Conservation (phyloP, 2,113 vertebrate species). For the Ailurus styani region DNA sequence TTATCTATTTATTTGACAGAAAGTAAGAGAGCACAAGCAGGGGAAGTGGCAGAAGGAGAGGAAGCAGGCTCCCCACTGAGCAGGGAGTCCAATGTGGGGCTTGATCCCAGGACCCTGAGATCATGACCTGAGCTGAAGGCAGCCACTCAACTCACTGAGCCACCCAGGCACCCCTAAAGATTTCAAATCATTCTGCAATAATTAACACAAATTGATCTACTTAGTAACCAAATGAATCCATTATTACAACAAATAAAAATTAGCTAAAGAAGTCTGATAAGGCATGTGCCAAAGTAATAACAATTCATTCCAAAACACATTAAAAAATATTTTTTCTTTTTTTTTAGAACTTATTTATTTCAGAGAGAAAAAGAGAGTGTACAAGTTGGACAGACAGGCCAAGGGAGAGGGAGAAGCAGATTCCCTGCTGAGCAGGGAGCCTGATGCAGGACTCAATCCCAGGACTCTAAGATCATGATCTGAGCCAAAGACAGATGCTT, state of each 20-base stretch:
- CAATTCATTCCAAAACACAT: not conserved
- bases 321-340: not conserved
- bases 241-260: slow-evolving; percentile 1
- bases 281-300: not conserved
- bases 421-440: not conserved
- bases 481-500: not conserved
- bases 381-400: not conserved
- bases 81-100: too few relatives aligned
- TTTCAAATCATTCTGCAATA: not conserved
- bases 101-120: too few relatives aligned
- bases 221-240: slow-evolving; percentile 18
- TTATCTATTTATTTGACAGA: too few relatives aligned
- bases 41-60: too few relatives aligned
- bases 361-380: not conserved
- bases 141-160: too few relatives aligned
- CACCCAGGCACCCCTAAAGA: too few relatives aligned
- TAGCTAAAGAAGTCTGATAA: not conserved
- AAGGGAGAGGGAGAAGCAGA: not conserved
- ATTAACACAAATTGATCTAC: not conserved
- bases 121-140: too few relatives aligned
- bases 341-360: not conserved
- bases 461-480: too few relatives aligned
- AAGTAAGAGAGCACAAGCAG: too few relatives aligned
- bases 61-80: too few relatives aligned
- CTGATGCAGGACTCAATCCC: not conserved